phyloP scores from a whole-genome alignment of 2,797 vertebrate species.

The Mionectes olivaceus region DNA sequence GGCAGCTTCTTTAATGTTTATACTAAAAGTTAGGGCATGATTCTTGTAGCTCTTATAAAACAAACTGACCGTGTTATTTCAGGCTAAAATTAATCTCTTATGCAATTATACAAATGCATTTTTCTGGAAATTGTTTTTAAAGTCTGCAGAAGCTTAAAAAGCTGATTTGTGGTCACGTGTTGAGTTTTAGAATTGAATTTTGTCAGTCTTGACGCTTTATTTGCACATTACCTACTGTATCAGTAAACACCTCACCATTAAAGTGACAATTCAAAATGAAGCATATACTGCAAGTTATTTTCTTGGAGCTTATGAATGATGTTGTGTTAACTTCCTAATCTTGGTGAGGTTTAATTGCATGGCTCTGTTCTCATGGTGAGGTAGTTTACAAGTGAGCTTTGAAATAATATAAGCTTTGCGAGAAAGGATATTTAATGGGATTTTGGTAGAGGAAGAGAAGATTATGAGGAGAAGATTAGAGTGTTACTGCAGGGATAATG shows the following conservation, averaged over 20 bases:
- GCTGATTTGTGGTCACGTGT: conserved; percentile 16
- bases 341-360: conserved; percentile 44
- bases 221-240: not conserved
- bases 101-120: conserved; percentile 7
- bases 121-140: conserved; percentile 36
- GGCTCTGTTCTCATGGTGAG: conserved; percentile 12
- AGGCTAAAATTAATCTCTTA: conserved; percentile 9
- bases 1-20: conserved; percentile 52
- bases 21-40: conserved; percentile 30
- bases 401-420: conserved; percentile 28
- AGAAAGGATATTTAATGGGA: conserved; percentile 22
- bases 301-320: conserved; percentile 57
- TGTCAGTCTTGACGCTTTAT: conserved; percentile 27
- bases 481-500: conserved; percentile 43
- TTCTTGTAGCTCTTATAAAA: conserved; percentile 50
- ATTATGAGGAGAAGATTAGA: not conserved
- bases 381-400: conserved; percentile 10
- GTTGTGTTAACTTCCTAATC: conserved; percentile 44
- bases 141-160: conserved; percentile 54
- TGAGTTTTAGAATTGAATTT: conserved; percentile 21
- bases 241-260: conserved; percentile 55
- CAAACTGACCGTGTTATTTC: conserved; percentile 32
- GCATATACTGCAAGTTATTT: conserved; percentile 62
- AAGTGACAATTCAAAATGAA: conserved; percentile 72
- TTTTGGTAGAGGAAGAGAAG: conserved; percentile 29